Evolutionary conservation across 2,113 vertebrate species (phyloP), one percentile per base, ranked within the genome.

Genomic region (Zosterops lateralis): DNA sequence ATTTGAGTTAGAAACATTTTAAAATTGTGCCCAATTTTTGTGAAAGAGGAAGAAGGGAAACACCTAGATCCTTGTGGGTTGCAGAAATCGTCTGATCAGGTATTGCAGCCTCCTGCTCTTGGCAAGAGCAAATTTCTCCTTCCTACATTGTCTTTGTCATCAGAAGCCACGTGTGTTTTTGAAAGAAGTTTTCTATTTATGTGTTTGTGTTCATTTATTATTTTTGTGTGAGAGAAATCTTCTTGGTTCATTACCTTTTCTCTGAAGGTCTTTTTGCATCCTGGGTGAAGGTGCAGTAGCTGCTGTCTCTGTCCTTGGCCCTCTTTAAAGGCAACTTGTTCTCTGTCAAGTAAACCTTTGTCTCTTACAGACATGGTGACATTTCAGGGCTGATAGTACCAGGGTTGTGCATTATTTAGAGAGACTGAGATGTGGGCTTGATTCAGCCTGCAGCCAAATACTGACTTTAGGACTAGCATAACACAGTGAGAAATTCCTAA

Each of bases 241-340:
- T 4, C 1, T 40, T 54, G 32, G 9, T 70, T 80, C 44, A 12
- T 75, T 68, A 13, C 2, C 16, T 87, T 81, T 84, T 24, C 17
- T 72, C 42, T 72, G 34, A 87, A 64, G 15, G 10, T 67, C 13
- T 70, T 50, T 4, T 48, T 48, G 38, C 22, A 67, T 21, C 57
- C 62, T 60, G 24, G 7, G 16, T 61, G 31, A 51, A 11, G 0
- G 0, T 75, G 61, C n/a, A 29, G 48, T 9, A 68, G 8, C 19
- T 91, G 5, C 3, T 25, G 14, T 53, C 34, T 72, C 34, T 74
- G 32, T 74, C 45, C 16, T 56, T 60, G 34, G 5, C 17, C 17
- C 4, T 53, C 38, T 80, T 28, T 36, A 79, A 85, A 90, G 24
- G 11, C 38, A 82, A 6, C 13, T 51, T 85, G 4, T 31, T 75